Evolutionary conservation across 1,140 invertebrate species (phyloP).

Genomic region (Euura lappo): DNA sequence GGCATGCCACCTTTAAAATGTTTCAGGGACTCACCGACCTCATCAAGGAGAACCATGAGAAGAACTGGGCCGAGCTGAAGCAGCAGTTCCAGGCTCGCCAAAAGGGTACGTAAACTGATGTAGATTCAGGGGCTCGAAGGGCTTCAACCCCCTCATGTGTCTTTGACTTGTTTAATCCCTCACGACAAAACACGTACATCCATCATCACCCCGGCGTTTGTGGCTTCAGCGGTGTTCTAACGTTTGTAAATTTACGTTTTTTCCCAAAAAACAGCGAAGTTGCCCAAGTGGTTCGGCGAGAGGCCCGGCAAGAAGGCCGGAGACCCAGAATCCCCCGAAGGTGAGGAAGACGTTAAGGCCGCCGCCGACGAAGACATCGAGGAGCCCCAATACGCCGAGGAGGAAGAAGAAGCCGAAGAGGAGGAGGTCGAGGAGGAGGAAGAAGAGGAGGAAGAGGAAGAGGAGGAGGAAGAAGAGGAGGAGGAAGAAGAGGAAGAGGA

Average conservation of each 20-base stretch:
- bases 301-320: constrained; percentile 89
- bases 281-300: constrained; percentile 94
- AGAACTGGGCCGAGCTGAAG: constrained; percentile 84
- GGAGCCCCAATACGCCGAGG: constrained; percentile 63
- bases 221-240: neutral
- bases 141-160: neutral
- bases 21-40: constrained; percentile 81
- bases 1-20: constrained; percentile 53
- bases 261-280: constrained; percentile 69
- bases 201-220: no score
- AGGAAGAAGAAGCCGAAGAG: constrained; percentile 73
- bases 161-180: constrained; percentile 10
- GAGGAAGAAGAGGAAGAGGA: constrained; percentile 61
- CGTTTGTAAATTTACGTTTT: neutral
- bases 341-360: constrained; percentile 82
- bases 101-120: constrained; percentile 75
- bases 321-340: constrained; percentile 86
- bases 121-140: constrained; percentile 2
- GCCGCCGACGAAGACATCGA: constrained; percentile 65
- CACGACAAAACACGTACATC: no score
- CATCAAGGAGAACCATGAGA: constrained; percentile 83
- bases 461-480: constrained; percentile 59
- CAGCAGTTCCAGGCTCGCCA: constrained; percentile 86
- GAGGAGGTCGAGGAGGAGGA: constrained; percentile 73
- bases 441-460: constrained; percentile 75